phyloP scores from a whole-genome alignment of 2,888 invertebrate species.

The Drosophila barbarae region DNA sequence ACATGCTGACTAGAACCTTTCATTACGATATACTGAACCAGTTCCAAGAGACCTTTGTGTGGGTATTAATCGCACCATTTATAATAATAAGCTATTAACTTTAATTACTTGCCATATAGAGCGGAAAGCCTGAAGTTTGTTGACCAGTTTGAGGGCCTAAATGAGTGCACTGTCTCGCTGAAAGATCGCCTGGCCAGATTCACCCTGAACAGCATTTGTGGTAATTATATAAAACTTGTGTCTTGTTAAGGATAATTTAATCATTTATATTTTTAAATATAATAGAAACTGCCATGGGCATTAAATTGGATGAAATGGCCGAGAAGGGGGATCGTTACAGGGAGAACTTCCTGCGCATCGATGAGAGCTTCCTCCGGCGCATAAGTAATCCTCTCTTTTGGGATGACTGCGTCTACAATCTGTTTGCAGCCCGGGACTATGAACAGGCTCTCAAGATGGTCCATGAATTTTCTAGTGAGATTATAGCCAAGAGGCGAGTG shows the following conservation, averaged over 20 bases:
- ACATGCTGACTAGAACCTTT: conserved; percentile 64
- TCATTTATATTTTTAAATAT: background rate
- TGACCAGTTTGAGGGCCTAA: conserved; percentile 38
- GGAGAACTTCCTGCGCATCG: conserved; percentile 57
- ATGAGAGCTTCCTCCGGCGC: conserved; percentile 62
- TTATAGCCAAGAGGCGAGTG: conserved; percentile 66
- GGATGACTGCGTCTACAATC: conserved; percentile 47
- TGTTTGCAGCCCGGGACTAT: conserved; percentile 48
- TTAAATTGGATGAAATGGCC: conserved; percentile 66
- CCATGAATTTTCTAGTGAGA: conserved; percentile 70
- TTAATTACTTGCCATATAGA: conserved; percentile 40
- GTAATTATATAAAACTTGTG: conserved; percentile 26
- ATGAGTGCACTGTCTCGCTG: conserved; percentile 47
- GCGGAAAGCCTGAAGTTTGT: conserved; percentile 71
- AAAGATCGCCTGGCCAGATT: conserved; percentile 66
- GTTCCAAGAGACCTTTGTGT: conserved; percentile 74
- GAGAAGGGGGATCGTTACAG: conserved; percentile 69
- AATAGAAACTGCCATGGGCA: conserved; percentile 73
- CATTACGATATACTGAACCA: conserved; percentile 72
- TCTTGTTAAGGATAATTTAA: background rate
- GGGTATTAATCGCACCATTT: background rate
- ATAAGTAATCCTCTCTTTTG: conserved; percentile 63
- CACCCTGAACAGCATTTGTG: conserved; percentile 72
- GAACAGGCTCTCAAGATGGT: conserved; percentile 49
- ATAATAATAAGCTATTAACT: background rate